phyloP scores from a whole-genome alignment of 1,140 invertebrate species.

The Pseudomyrmex pallidus region DNA sequence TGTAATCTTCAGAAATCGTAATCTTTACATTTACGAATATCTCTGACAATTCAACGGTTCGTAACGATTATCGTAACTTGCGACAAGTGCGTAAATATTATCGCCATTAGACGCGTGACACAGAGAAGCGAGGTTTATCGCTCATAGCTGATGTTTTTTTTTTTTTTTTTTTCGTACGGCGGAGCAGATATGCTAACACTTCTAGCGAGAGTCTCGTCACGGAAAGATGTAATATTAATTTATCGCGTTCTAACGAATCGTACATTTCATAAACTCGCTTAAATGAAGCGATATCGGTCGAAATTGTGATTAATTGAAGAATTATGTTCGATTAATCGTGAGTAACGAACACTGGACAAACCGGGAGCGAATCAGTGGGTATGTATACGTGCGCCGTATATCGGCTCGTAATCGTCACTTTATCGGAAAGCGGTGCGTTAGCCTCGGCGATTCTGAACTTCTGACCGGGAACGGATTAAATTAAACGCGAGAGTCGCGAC shows the following conservation, averaged over 20 bases:
- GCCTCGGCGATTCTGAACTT: constrained; percentile 76
- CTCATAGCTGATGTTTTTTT: constrained; percentile 43
- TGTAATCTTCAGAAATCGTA: too few species aligned
- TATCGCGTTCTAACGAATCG: constrained; percentile 28
- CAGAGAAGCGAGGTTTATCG: constrained; percentile 48
- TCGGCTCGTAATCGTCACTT: constrained; percentile 73
- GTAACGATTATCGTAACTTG: too few species aligned
- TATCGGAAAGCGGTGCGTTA: constrained; percentile 76
- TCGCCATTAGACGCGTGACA: constrained; percentile 37
- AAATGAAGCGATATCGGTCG: neutral
- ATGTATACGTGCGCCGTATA: constrained; percentile 56
- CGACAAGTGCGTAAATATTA: neutral
- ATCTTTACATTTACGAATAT: too few species aligned
- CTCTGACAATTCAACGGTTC: too few species aligned
- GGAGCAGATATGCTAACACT: constrained; percentile 55
- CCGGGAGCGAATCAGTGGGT: constrained; percentile 7
- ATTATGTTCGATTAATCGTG: constrained; percentile 67
- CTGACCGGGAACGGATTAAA: constrained; percentile 68
- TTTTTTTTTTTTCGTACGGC: constrained; percentile 44
- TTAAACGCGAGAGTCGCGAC: neutral
- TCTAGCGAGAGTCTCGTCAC: constrained; percentile 21
- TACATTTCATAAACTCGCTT: constrained; percentile 27
- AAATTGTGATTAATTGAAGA: constrained; percentile 75
- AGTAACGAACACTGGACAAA: constrained; percentile 53
- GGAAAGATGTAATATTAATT: neutral